These are phyloP conservation scores for Calidris pygmaea DNA, from an alignment of 2,113 vertebrate species.

Conservation along the genomic window DNA sequence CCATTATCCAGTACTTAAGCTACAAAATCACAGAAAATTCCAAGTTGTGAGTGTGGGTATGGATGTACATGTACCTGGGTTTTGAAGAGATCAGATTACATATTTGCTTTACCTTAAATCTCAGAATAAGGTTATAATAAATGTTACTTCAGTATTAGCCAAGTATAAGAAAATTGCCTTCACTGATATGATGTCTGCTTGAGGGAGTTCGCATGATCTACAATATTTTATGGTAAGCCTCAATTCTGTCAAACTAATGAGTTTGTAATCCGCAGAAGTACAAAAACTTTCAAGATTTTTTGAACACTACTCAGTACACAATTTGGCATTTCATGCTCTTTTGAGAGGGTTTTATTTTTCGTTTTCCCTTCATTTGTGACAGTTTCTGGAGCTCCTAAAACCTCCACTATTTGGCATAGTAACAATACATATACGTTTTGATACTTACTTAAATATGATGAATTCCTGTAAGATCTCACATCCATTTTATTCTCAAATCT, in stretches of 20 bases:
- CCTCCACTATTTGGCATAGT: not conserved
- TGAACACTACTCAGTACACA: not conserved
- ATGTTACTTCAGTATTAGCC: not conserved
- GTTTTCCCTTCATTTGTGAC: not conserved
- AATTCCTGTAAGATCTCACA: not conserved
- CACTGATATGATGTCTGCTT: not conserved
- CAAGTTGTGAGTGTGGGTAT: not conserved
- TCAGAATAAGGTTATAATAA: not conserved
- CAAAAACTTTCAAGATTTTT: not conserved
- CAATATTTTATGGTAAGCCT: not conserved
- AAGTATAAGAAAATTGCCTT: not conserved
- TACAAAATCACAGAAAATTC: not conserved
- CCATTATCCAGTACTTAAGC: not conserved
- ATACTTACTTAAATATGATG: not conserved
- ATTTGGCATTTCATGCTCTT: not conserved
- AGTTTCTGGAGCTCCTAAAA: not conserved
- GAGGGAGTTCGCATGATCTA: not conserved
- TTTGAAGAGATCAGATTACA: not conserved
- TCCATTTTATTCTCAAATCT: not conserved
- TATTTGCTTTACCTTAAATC: not conserved
- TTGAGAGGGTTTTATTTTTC: not conserved
- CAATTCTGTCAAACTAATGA: not conserved
- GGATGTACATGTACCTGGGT: not conserved
- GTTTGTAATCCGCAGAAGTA: not conserved
- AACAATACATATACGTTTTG: not conserved